phyloP scores from a whole-genome alignment of 2,797 vertebrate species.

The Diplodus puntazzo region DNA sequence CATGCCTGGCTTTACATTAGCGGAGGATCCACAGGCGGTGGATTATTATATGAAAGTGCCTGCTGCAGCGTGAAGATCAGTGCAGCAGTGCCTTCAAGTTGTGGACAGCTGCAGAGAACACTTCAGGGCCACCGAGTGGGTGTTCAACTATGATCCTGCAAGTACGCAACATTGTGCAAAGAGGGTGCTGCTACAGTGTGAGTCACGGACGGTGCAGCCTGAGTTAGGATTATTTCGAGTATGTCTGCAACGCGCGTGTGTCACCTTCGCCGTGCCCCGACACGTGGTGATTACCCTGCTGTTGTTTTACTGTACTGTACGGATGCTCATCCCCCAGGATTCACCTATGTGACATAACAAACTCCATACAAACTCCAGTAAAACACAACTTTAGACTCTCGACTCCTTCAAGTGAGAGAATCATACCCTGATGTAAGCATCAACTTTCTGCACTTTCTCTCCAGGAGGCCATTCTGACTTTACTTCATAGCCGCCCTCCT shows the following conservation, averaged over 20 bases:
- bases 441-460: constrained; percentile 6
- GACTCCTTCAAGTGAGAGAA: background rate
- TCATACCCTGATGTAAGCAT: constrained; percentile 20
- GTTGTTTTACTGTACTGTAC: background rate
- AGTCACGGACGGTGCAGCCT: constrained; percentile 42
- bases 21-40: constrained; percentile 11
- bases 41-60: constrained; percentile 39
- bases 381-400: constrained; percentile 15
- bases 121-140: constrained; percentile 47
- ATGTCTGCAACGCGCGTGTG: constrained; percentile 19
- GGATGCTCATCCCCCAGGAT: constrained; percentile 5
- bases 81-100: constrained; percentile 23
- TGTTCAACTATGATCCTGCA: constrained; percentile 34
- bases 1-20: constrained; percentile 42
- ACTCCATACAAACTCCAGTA: background rate
- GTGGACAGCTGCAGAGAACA: constrained; percentile 43
- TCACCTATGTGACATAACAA: background rate
- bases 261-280: constrained; percentile 4
- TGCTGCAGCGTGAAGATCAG: constrained; percentile 28
- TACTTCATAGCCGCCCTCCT: background rate
- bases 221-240: constrained; percentile 26
- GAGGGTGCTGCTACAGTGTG: constrained; percentile 22
- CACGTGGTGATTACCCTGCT: background rate
- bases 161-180: constrained; percentile 50
- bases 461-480: constrained; percentile 2